Evolutionary conservation across 2,113 vertebrate species (phyloP).

Genomic region (Fulica atra): DNA sequence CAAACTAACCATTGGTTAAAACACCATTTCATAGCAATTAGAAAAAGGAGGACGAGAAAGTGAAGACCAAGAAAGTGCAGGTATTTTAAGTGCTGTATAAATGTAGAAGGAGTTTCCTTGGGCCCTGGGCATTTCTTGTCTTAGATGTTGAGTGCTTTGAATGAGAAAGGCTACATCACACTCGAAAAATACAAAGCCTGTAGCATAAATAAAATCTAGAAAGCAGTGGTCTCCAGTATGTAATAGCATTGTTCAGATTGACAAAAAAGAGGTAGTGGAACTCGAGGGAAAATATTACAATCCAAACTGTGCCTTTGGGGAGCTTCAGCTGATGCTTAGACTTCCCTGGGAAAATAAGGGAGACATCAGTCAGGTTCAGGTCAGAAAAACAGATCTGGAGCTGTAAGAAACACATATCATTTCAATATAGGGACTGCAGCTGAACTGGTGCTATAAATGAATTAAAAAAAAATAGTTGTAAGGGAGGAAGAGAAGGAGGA

Average conservation of each 20-base stretch:
- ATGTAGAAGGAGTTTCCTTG: neutral
- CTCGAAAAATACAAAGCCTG: neutral
- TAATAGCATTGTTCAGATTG: neutral
- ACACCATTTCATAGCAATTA: neutral
- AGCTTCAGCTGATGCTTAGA: neutral
- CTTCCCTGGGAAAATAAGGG: neutral
- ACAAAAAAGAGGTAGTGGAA: neutral
- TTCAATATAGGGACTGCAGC: neutral
- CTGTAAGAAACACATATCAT: neutral
- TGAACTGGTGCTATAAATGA: accelerated
- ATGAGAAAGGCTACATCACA: neutral
- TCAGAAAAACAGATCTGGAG: neutral
- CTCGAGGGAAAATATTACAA: neutral
- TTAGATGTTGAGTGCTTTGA: neutral
- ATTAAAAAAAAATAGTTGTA: neutral
- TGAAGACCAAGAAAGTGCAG: neutral
- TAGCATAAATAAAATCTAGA: neutral
- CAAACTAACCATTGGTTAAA: neutral
- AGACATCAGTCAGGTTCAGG: neutral
- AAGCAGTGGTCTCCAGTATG: neutral
- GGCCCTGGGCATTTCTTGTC: neutral
- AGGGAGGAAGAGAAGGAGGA: neutral
- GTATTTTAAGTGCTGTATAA: neutral
- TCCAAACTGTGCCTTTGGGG: neutral
- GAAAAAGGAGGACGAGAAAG: neutral